These are phyloP conservation scores for Drosophila pseudotakahashii DNA, from an alignment of 2,888 invertebrate genomes.

Conservation along the genomic window DNA sequence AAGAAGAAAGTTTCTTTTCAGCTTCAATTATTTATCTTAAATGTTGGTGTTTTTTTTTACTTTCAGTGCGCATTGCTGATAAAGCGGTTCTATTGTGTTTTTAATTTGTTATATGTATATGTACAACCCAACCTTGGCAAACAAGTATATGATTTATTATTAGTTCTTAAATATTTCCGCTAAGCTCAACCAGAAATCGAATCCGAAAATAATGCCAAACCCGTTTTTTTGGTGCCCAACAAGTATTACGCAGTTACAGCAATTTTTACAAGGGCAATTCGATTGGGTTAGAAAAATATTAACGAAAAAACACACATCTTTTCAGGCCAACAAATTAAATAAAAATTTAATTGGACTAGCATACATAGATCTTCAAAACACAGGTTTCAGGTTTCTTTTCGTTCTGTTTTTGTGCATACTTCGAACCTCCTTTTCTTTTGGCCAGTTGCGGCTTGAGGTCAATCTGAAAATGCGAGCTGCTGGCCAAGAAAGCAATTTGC, in stretches of 20 bases:
- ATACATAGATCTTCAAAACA: slow-evolving; percentile 5
- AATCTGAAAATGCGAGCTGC: slow-evolving; percentile 22
- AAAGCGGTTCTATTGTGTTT: neutral
- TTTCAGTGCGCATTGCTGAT: neutral
- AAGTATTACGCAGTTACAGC: slow-evolving; percentile 10
- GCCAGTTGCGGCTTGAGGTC: slow-evolving; percentile 23
- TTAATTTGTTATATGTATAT: too few relatives aligned
- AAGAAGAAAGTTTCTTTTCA: slow-evolving; percentile 7
- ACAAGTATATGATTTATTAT: slow-evolving; percentile 1
- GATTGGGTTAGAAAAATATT: neutral
- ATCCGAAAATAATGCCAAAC: slow-evolving; percentile 3
- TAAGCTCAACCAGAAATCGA: slow-evolving; percentile 6
- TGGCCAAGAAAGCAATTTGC: slow-evolving; percentile 43
- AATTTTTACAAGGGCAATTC: slow-evolving; percentile 14
- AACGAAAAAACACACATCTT: neutral
- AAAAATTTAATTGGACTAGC: slow-evolving; percentile 12
- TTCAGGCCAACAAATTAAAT: neutral
- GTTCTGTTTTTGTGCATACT: slow-evolving; percentile 7
- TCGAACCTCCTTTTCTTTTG: slow-evolving; percentile 2
- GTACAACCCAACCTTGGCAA: neutral
- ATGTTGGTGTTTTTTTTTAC: too few relatives aligned
- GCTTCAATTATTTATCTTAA: neutral
- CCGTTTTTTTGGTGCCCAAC: slow-evolving; percentile 15
- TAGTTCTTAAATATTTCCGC: slow-evolving; percentile 2
- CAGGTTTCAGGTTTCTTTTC: neutral